Percentiles rank a stretch among this genome's conserved stretches.
Evolutionary conservation across 1,140 invertebrate genomes (phyloP).

Genomic region (Neotoxoptera formosana): DNA sequence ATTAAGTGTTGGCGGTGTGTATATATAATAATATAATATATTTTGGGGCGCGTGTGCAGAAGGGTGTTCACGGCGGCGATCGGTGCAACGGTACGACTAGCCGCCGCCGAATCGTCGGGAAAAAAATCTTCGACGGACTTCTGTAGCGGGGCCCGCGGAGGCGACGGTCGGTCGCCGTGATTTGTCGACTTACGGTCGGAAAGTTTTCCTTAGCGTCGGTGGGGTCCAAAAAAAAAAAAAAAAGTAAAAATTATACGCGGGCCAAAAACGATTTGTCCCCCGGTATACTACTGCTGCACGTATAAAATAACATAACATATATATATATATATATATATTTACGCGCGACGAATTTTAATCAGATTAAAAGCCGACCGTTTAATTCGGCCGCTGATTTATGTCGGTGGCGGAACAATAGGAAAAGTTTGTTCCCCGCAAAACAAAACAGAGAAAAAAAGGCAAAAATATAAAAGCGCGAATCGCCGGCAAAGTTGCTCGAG

Average conservation of each 20-base stretch:
- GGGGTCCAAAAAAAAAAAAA: neutral
- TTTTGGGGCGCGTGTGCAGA: neutral
- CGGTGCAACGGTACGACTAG: too few species aligned
- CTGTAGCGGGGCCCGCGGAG: neutral
- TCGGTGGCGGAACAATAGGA: slow-evolving; percentile 19
- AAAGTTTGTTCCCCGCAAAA: slow-evolving; percentile 15
- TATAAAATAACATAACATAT: too few species aligned
- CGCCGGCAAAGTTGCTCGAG: neutral
- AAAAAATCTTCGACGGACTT: neutral
- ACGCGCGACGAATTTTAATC: slow-evolving; percentile 44
- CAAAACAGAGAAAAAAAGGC: neutral
- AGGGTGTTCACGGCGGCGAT: neutral
- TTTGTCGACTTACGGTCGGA: slow-evolving; percentile 25
- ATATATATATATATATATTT: neutral
- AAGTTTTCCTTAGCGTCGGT: slow-evolving; percentile 23
- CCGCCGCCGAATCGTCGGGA: neutral
- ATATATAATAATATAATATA: neutral
- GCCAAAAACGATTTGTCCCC: slow-evolving; percentile 48
- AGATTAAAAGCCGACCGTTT: slow-evolving; percentile 56
- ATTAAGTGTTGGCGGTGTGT: neutral
- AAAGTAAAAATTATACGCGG: slow-evolving; percentile 36
- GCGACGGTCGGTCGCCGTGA: neutral
- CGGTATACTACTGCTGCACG: neutral
- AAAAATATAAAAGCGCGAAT: slow-evolving; percentile 6
- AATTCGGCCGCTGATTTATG: slow-evolving; percentile 50